Percentiles rank a stretch among this genome's conserved stretches.
Conservation (phyloP, 2,888 invertebrate species). For the Lepetodrilus schrolli region DNA sequence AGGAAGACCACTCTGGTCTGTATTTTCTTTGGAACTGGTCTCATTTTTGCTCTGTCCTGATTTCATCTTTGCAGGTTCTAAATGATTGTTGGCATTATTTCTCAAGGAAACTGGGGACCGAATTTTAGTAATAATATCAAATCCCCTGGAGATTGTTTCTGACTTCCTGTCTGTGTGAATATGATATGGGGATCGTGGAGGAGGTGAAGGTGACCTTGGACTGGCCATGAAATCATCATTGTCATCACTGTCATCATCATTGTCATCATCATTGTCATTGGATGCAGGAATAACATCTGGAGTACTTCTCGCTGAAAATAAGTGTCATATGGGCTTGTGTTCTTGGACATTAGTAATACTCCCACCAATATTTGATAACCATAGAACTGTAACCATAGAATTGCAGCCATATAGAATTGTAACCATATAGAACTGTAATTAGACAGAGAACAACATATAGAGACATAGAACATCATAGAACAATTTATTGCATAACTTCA, state of each 20-base stretch:
- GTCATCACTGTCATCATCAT: conserved; percentile 39
- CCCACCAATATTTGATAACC: neutral
- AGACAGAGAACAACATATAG: too few relatives aligned
- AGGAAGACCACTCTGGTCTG: neutral
- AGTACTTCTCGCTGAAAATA: too few relatives aligned
- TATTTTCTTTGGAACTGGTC: too few relatives aligned
- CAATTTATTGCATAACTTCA: too few relatives aligned
- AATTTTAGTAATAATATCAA: conserved; percentile 20
- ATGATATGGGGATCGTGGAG: conserved; percentile 29
- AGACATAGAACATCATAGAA: too few relatives aligned
- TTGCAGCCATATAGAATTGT: too few relatives aligned
- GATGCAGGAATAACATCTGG: neutral
- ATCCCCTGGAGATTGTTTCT: neutral
- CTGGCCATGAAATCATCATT: conserved; percentile 55
- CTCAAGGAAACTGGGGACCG: neutral
- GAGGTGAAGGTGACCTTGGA: conserved; percentile 51
- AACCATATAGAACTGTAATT: too few relatives aligned
- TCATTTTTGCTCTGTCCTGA: neutral
- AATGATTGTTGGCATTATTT: too few relatives aligned
- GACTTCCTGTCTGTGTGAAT: neutral
- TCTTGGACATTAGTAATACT: too few relatives aligned
- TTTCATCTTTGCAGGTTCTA: neutral
- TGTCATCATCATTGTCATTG: neutral
- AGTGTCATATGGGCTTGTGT: too few relatives aligned
- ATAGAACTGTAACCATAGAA: too few relatives aligned